Evolutionary conservation across 1,140 invertebrate species (phyloP).

Genomic region (Scaptomyza hsui): DNA sequence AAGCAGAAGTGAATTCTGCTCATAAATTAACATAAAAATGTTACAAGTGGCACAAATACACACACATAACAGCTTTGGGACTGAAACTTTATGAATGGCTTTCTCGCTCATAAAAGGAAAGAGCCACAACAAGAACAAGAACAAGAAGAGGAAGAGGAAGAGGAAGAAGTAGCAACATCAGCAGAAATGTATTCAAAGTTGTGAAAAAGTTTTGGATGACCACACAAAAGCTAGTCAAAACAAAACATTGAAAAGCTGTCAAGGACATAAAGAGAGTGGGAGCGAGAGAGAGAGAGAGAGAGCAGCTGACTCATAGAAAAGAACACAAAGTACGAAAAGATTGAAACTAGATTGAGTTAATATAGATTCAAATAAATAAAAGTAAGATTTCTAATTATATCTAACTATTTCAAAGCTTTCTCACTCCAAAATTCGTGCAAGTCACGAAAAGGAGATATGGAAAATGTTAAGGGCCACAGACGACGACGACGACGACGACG

Average conservation of each 20-base stretch:
- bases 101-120: not conserved
- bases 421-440: too few relatives aligned
- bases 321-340: not conserved
- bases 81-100: conserved; percentile 24
- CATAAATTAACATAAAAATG: conserved; percentile 26
- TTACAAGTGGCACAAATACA: not conserved
- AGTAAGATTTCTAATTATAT: too few relatives aligned
- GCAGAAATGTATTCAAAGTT: not conserved
- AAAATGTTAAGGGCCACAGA: not conserved
- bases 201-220: not conserved
- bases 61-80: not conserved
- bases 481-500: conserved; percentile 20
- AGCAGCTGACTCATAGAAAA: not conserved
- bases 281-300: not conserved
- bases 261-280: conserved; percentile 14
- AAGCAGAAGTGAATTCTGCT: not conserved
- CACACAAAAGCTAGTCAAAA: conserved; percentile 22
- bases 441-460: too few relatives aligned
- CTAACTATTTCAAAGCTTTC: too few relatives aligned
- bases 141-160: not conserved
- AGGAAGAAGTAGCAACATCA: not conserved
- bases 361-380: too few relatives aligned
- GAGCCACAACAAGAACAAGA: not conserved
- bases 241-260: conserved; percentile 37
- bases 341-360: not conserved